Evolutionary conservation across 2,888 invertebrate genomes (phyloP).

Genomic region (Mimumesa dahlbomi): DNA sequence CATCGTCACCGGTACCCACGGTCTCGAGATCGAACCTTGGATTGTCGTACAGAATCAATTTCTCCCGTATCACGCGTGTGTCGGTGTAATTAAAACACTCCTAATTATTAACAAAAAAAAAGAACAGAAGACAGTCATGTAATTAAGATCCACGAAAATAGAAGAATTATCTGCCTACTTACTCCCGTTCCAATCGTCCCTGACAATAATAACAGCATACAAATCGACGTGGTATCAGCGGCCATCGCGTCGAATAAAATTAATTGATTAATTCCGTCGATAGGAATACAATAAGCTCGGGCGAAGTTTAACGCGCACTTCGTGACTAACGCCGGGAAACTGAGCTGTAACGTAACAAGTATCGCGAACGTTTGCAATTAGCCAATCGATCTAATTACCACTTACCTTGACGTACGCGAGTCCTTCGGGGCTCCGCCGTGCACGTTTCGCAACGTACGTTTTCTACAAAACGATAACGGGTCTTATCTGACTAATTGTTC

Average conservation of each 20-base stretch:
- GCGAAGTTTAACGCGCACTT: slow-evolving; percentile 3
- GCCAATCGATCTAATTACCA: slow-evolving; percentile 12
- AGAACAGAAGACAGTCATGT: too few species aligned
- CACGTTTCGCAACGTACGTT: slow-evolving; percentile 32
- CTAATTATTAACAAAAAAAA: too few species aligned
- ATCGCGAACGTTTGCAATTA: slow-evolving; percentile 21
- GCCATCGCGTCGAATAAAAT: not conserved
- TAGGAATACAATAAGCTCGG: not conserved
- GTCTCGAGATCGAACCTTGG: slow-evolving; percentile 19
- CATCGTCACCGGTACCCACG: slow-evolving; percentile 17
- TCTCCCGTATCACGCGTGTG: slow-evolving; percentile 4
- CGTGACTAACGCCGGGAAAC: slow-evolving; percentile 13
- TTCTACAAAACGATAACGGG: slow-evolving; percentile 43
- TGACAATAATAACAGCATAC: not conserved
- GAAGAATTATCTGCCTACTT: not conserved
- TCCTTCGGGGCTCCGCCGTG: slow-evolving; percentile 16
- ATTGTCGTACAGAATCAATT: slow-evolving; percentile 18
- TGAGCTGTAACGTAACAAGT: slow-evolving; percentile 23
- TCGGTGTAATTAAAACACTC: not conserved
- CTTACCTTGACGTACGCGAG: slow-evolving; percentile 18
- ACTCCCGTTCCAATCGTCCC: not conserved
- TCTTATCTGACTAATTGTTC: slow-evolving; percentile 26
- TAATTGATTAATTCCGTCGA: not conserved
- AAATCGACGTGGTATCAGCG: not conserved
- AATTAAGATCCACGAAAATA: too few species aligned